These are phyloP conservation scores for Protonibea diacanthus DNA, from an alignment of 2,797 vertebrate species.

Conservation along the genomic window DNA sequence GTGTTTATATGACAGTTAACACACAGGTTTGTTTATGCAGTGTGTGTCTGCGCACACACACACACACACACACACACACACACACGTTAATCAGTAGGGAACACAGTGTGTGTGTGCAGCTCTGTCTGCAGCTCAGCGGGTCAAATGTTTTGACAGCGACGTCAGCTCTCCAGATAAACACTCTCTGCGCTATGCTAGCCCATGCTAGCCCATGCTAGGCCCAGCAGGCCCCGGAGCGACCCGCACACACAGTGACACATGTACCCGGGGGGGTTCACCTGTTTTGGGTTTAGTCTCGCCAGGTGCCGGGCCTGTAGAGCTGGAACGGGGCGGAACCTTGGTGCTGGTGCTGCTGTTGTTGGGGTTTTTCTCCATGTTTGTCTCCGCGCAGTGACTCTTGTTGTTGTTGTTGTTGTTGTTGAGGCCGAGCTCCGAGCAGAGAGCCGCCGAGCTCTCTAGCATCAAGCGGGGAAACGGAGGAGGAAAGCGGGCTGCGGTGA, in stretches of 20 bases:
- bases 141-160: slow-evolving; percentile 66
- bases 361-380: slow-evolving; percentile 88
- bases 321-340: slow-evolving; percentile 92
- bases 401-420: slow-evolving; percentile 41
- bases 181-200: slow-evolving; percentile 1
- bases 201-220: slow-evolving; percentile 54
- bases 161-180: slow-evolving; percentile 74
- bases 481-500: slow-evolving; percentile 81
- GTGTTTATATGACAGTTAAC: no score
- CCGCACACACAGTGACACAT: no score
- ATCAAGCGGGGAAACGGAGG: slow-evolving; percentile 78
- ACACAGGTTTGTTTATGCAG: no score
- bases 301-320: slow-evolving; percentile 90
- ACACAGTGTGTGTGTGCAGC: background rate
- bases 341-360: slow-evolving; percentile 87
- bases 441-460: slow-evolving; percentile 84
- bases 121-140: background rate
- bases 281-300: slow-evolving; percentile 96
- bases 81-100: no score
- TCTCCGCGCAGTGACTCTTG: slow-evolving; percentile 72
- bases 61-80: no score
- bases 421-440: slow-evolving; percentile 89
- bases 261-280: slow-evolving; percentile 78
- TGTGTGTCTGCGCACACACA: no score
- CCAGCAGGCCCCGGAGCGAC: slow-evolving; percentile 45